Percentiles rank a stretch among this genome's conserved stretches.
These are phyloP conservation scores for Drosophila merina DNA, from an alignment of 2,888 invertebrate genomes.

Conservation along the genomic window DNA sequence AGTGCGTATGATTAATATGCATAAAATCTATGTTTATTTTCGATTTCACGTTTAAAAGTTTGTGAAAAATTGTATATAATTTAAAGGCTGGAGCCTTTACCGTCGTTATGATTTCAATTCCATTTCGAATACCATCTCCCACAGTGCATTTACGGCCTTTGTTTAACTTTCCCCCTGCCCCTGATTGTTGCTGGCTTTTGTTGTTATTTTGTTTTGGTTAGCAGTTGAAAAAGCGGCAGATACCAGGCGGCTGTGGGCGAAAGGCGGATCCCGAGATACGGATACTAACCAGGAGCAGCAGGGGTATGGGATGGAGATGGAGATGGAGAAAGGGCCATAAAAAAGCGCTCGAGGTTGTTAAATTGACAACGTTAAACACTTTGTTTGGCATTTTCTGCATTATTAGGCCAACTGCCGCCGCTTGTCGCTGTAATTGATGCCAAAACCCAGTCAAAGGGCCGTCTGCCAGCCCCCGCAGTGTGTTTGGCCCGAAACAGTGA, in stretches of 20 bases:
- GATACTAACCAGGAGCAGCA: background rate
- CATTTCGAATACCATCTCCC: constrained; percentile 9
- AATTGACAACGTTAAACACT: constrained; percentile 80
- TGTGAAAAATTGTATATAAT: background rate
- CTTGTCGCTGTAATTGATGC: constrained; percentile 76
- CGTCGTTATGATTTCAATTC: background rate
- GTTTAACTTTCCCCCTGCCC: constrained; percentile 66
- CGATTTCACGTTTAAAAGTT: background rate
- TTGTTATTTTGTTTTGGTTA: constrained; percentile 47
- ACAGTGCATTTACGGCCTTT: constrained; percentile 67
- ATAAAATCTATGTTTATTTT: background rate
- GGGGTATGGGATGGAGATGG: no score
- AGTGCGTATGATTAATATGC: background rate
- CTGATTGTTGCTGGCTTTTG: constrained; percentile 46
- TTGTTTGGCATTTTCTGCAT: constrained; percentile 80
- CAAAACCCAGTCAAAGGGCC: constrained; percentile 24
- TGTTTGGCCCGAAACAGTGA: constrained; percentile 56
- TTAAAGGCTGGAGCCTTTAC: background rate
- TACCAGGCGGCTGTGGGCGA: constrained; percentile 10
- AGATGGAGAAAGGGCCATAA: constrained; percentile 55
- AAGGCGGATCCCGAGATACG: constrained; percentile 7
- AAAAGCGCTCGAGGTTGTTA: constrained; percentile 79
- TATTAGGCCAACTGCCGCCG: constrained; percentile 72
- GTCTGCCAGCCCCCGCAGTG: constrained; percentile 2
- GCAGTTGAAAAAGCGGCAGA: constrained; percentile 43